A percentile compares a stretch with the other conserved stretches of the same genome.
Conservation (phyloP, 2,113 vertebrate species). For the Raja brachyura region DNA sequence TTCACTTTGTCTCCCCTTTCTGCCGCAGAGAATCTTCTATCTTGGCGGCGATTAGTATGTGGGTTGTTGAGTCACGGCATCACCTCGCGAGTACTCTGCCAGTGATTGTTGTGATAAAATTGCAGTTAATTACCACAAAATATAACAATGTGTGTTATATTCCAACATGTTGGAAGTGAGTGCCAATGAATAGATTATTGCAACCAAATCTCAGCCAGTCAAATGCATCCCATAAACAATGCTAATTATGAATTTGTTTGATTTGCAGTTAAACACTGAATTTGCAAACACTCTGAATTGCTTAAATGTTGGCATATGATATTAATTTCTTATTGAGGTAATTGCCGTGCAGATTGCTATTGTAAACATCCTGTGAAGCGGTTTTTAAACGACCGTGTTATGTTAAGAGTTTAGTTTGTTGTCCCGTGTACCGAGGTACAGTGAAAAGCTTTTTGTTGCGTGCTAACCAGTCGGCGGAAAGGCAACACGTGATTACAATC, state of each 20-base stretch:
- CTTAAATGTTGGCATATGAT: not conserved
- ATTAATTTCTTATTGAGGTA: not conserved
- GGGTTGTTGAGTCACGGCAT: not conserved
- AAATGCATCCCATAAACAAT: not conserved
- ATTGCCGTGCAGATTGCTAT: not conserved
- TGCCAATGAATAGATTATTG: not conserved
- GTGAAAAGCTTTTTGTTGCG: too few species aligned
- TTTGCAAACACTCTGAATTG: not conserved
- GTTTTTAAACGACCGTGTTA: not conserved
- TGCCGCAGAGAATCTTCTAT: not conserved
- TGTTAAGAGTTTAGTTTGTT: too few species aligned
- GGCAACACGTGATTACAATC: too few species aligned
- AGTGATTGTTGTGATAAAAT: not conserved
- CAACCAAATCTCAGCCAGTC: not conserved
- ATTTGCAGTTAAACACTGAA: not conserved
- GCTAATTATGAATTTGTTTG: not conserved
- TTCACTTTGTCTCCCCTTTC: not conserved
- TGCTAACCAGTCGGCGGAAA: too few species aligned
- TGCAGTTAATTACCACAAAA: slow-evolving; percentile 6
- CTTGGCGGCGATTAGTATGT: not conserved
- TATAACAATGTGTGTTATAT: not conserved
- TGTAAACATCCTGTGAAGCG: not conserved
- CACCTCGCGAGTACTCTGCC: too few species aligned
- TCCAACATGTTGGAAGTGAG: not conserved
- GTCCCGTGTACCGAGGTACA: too few species aligned